These are phyloP conservation scores for Mnemiopsis leidyi DNA, from an alignment of 37 sponge, comb jelly and placozoan genomes.

Conservation along the genomic window DNA sequence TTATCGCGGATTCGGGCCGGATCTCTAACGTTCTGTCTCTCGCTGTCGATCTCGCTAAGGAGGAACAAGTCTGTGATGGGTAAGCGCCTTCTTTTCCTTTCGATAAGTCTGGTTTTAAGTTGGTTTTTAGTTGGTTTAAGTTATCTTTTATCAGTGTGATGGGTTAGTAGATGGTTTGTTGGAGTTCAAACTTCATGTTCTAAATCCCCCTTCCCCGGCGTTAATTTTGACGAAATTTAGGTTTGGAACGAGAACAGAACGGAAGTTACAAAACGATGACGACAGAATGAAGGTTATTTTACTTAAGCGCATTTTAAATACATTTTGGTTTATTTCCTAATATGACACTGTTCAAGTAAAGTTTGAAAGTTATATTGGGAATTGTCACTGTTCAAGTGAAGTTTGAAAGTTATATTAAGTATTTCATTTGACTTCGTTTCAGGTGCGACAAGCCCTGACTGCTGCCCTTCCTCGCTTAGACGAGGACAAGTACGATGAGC, in stretches of 20 bases:
- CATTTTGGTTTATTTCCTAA: too few species aligned
- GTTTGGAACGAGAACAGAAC: neutral
- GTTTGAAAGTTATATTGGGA: too few species aligned
- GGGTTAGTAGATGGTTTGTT: neutral
- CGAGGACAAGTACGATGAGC: neutral
- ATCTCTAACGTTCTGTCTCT: slow-evolving; percentile 7
- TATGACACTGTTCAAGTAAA: too few species aligned
- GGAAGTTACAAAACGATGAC: neutral
- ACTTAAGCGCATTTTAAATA: too few species aligned
- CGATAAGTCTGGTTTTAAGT: too few species aligned
- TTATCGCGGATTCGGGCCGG: neutral
- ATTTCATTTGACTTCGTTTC: too few species aligned
- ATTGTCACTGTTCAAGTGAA: too few species aligned
- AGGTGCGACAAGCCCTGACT: neutral
- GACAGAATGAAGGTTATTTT: slow-evolving; percentile 36
- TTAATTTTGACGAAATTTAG: too few species aligned
- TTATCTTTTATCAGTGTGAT: too few species aligned
- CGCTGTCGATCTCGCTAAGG: neutral
- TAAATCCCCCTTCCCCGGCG: neutral
- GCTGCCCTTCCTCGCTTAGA: neutral
- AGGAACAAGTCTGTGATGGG: neutral
- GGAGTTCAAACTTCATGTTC: neutral
- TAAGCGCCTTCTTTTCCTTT: neutral
- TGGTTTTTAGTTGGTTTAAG: too few species aligned
- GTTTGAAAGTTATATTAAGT: too few species aligned